These are phyloP conservation scores for Gymnocheta viridis DNA, from an alignment of 2,888 invertebrate species.

Conservation along the genomic window DNA sequence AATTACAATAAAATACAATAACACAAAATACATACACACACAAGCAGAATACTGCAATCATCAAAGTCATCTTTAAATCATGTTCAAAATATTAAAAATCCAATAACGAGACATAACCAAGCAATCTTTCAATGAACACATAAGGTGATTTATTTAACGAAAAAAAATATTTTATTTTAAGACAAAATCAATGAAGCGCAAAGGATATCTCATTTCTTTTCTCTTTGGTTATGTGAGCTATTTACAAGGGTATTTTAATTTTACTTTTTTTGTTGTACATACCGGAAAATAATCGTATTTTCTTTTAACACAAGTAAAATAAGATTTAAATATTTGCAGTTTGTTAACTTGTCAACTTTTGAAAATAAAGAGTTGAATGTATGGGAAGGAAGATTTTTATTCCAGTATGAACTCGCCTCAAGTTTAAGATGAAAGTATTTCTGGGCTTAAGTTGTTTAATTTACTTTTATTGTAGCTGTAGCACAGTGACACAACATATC, in stretches of 20 bases:
- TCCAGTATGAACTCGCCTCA: background rate
- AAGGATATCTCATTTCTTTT: background rate
- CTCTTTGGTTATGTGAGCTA: background rate
- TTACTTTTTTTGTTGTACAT: background rate
- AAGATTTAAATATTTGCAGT: slow-evolving; percentile 17
- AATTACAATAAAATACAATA: background rate
- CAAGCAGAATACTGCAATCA: slow-evolving; percentile 2
- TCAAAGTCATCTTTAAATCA: slow-evolving; percentile 30
- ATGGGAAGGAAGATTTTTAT: slow-evolving; percentile 19
- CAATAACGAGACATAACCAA: background rate
- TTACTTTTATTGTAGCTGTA: too few species aligned
- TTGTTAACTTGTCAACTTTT: slow-evolving; percentile 2
- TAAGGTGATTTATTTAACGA: background rate
- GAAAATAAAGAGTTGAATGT: slow-evolving; percentile 15
- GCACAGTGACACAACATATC: too few species aligned
- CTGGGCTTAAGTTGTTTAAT: background rate
- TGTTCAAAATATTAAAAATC: slow-evolving; percentile 1
- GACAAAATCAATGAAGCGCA: slow-evolving; percentile 7
- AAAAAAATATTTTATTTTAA: background rate
- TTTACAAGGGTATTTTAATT: background rate
- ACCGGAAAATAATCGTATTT: slow-evolving; percentile 20
- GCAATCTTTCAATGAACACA: background rate
- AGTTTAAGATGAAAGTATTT: background rate
- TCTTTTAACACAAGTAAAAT: background rate
- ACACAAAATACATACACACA: background rate